These are phyloP conservation scores for Parnassius mnemosyne DNA, from an alignment of 2,888 invertebrate genomes.

Conservation along the genomic window DNA sequence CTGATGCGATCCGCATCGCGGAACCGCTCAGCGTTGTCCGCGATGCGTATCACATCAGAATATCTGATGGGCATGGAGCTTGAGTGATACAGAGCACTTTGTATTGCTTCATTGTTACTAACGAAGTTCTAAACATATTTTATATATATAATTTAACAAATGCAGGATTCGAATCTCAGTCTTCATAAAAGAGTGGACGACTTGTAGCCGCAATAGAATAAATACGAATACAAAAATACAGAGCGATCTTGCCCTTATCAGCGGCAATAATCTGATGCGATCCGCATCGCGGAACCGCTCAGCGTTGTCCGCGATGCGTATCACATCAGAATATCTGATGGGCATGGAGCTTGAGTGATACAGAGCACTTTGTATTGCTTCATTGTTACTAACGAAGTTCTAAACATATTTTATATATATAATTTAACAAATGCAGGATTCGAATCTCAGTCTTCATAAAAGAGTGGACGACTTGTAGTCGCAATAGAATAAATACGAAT, in stretches of 20 bases:
- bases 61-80: conserved; percentile 5
- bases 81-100: conserved; percentile 2
- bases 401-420: not conserved
- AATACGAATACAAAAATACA: conserved; percentile 9
- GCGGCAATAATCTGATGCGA: too few species aligned
- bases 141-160: too few species aligned
- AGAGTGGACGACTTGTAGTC: conserved; percentile 13
- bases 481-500: conserved; percentile 16
- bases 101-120: too few species aligned
- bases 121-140: too few species aligned
- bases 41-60: conserved; percentile 19
- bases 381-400: conserved; percentile 1
- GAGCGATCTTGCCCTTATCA: conserved; percentile 6
- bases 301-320: conserved; percentile 11
- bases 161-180: not conserved
- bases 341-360: not conserved
- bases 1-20: too few species aligned
- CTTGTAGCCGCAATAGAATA: conserved; percentile 17
- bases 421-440: not conserved
- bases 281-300: conserved; percentile 11
- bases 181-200: conserved; percentile 3
- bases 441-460: not conserved
- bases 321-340: conserved; percentile 21
- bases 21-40: conserved; percentile 13
- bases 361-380: conserved; percentile 8